phyloP scores from a whole-genome alignment of 1,140 invertebrate species.

The Microplitis demolitor region DNA sequence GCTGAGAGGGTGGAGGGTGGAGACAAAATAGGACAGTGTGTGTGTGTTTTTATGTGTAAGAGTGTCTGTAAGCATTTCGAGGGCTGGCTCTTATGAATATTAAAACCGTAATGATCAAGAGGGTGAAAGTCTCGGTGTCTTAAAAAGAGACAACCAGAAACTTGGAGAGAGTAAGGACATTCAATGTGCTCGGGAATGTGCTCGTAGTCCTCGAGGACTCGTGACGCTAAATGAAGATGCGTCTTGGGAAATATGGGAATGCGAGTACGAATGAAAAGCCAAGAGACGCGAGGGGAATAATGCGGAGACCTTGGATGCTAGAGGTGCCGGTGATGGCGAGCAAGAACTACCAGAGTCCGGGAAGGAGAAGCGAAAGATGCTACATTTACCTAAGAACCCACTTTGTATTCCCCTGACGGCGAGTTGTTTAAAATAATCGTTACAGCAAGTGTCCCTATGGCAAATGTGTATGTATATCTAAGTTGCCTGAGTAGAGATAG shows the following conservation, averaged over 20 bases:
- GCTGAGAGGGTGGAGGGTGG: neutral
- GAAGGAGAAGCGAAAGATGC: no score
- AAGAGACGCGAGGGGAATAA: neutral
- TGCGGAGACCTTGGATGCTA: no score
- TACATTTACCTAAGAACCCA: conserved; percentile 54
- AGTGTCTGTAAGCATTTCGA: neutral
- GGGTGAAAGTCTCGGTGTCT: conserved; percentile 2
- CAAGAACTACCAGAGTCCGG: conserved; percentile 6
- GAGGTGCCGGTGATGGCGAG: neutral
- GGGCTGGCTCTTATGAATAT: conserved; percentile 21
- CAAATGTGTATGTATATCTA: neutral
- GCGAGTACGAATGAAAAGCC: conserved; percentile 6
- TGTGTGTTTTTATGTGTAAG: no score
- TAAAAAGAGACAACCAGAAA: neutral
- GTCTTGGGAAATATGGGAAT: conserved; percentile 34
- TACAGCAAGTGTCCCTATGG: conserved; percentile 27
- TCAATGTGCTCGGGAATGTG: neutral
- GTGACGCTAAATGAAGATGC: conserved; percentile 34
- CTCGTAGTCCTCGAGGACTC: neutral
- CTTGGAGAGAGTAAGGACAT: neutral
- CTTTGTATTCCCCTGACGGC: conserved; percentile 51
- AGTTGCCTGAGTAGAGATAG: no score
- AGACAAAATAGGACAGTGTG: no score
- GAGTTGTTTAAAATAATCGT: conserved; percentile 56
- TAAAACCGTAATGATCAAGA: conserved; percentile 23